These are phyloP conservation scores for Eretmocerus hayati DNA, from an alignment of 2,888 invertebrate species.

Conservation along the genomic window DNA sequence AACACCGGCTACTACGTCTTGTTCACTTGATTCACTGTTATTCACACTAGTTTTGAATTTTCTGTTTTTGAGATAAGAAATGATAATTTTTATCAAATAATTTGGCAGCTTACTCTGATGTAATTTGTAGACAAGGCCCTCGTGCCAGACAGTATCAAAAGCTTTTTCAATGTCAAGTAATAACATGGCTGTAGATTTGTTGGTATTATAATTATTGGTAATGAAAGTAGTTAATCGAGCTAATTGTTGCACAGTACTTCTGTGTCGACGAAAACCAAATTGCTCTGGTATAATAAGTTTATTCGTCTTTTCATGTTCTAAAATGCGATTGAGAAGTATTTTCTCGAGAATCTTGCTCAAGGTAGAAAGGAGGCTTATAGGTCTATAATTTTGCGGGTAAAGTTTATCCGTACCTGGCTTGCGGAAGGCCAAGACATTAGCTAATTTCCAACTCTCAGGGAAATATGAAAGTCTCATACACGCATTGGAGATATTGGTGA, in stretches of 20 bases:
- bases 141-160: slow-evolving; percentile 1
- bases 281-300: not conserved
- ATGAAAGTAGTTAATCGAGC: not conserved
- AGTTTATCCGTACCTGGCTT: slow-evolving; percentile 13
- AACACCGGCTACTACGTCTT: slow-evolving; percentile 8
- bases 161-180: not conserved
- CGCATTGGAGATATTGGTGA: no score
- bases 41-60: slow-evolving; percentile 12
- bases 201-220: not conserved
- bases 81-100: slow-evolving; percentile 3
- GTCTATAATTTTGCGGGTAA: slow-evolving; percentile 8
- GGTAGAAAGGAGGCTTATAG: slow-evolving; percentile 13
- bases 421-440: slow-evolving; percentile 11
- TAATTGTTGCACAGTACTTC: slow-evolving; percentile 2
- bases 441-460: slow-evolving; percentile 14
- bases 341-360: slow-evolving; percentile 4
- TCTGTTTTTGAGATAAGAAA: slow-evolving; percentile 3
- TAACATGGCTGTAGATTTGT: not conserved
- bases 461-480: no score
- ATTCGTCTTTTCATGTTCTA: not conserved
- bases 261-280: not conserved
- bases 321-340: slow-evolving; percentile 2
- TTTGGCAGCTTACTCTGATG: not conserved
- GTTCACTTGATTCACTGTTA: not conserved
- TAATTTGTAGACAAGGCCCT: slow-evolving; percentile 1